Evolutionary conservation across 2,888 invertebrate genomes (phyloP), one percentile per base, ranked within the genome.

Genomic region (Drosophila nigricruria): DNA sequence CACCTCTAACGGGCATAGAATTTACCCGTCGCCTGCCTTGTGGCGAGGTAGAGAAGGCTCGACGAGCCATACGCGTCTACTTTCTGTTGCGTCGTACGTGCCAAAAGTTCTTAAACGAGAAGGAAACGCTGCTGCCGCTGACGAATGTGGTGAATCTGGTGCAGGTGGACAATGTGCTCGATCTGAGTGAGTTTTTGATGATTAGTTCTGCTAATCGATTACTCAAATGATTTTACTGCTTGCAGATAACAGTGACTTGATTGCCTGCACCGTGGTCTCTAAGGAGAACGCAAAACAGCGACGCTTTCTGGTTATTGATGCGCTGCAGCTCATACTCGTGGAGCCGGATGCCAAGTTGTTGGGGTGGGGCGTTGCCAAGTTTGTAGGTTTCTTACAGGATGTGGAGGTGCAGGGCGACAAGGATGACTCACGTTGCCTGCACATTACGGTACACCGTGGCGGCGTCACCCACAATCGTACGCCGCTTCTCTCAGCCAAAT

Each of bases 311-410:
- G 99, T 99, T 0, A 99, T 99, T 47, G 99, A 99, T 92, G 95
- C 96, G 23, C 95, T 98, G 56, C 99, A 99, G 92, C 94, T 99
- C 79, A 98, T 99, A 75, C 94, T 99, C 16, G 99, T 99, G 0
- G 99, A 99, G 91, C 99, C 99, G 0, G 99, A 99, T 91, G 96
- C 96, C 47, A 97, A 97, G 89, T 95, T 97, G 66, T 94, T 99
- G 27, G 99, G 99, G 0, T 99, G 98, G 98, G 99, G 99, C 18
- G 97, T 99, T 4, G 98, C 98, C 0, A 98, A 98, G 92, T 96
- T 99, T 79, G 98, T 98, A 1, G 99, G 99, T 25, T 97, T 98
- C 90, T 93, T 99, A 45, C 96, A 99, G 94, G 99, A 99, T 92
- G 96, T 99, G 49, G 99, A 99, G 93, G 97, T 98, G 49, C 95